phyloP scores from a whole-genome alignment of 2,797 vertebrate genomes.

The Eulemur coronatus region DNA sequence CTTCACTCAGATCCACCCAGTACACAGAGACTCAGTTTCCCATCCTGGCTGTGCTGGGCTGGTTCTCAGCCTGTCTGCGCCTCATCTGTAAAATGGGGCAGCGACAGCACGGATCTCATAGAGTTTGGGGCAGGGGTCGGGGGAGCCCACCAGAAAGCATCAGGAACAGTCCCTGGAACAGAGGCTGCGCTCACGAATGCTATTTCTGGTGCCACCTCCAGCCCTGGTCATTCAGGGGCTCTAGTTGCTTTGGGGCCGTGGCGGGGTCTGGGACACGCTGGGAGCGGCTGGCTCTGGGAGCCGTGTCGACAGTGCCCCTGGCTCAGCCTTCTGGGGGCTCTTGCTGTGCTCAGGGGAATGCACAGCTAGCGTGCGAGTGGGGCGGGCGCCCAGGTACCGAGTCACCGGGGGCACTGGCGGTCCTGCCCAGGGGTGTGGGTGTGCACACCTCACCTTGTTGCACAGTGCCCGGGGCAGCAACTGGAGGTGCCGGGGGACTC shows the following conservation, averaged over 20 bases:
- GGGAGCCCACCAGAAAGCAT: not conserved
- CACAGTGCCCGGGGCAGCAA: not conserved
- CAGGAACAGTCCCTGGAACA: not conserved
- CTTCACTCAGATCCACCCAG: not conserved
- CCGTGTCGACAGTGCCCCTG: not conserved
- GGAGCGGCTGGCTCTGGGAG: not conserved
- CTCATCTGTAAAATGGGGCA: not conserved
- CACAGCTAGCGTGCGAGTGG: not conserved
- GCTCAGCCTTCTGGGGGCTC: not conserved
- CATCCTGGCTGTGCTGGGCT: not conserved
- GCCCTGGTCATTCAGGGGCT: not conserved
- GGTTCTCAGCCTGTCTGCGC: not conserved
- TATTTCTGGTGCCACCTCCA: too few species aligned
- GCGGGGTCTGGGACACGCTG: fast-evolving
- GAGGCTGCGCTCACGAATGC: not conserved
- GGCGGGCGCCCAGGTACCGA: not conserved
- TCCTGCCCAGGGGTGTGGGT: not conserved
- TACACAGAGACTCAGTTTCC: not conserved
- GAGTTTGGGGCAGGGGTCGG: not conserved
- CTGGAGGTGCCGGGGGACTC: not conserved
- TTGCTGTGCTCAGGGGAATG: not conserved
- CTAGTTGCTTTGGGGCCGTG: too few species aligned
- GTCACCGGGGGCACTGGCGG: not conserved
- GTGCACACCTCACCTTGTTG: not conserved
- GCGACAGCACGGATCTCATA: not conserved